phyloP scores from a whole-genome alignment of 2,797 vertebrate genomes.

The Leptodactylus fallax region DNA sequence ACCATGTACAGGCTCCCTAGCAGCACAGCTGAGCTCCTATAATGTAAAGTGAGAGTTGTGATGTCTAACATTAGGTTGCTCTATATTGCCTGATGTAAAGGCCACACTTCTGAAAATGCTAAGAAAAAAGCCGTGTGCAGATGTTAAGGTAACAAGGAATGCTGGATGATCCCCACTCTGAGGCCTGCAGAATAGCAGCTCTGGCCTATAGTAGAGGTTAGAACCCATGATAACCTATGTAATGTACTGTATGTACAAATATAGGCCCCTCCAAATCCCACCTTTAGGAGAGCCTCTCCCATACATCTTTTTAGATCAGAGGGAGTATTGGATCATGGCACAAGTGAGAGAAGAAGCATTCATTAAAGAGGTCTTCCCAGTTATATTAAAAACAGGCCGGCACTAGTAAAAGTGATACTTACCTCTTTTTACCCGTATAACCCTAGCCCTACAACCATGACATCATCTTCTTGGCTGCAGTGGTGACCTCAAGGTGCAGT shows the following conservation, averaged over 20 bases:
- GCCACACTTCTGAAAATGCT: neutral
- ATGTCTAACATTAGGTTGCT: neutral
- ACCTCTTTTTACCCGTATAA: no score
- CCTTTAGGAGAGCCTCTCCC: neutral
- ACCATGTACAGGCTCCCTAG: neutral
- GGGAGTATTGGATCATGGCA: neutral
- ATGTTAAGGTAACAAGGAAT: neutral
- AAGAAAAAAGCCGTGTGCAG: neutral
- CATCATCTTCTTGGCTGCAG: no score
- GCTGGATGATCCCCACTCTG: neutral
- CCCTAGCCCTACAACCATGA: no score
- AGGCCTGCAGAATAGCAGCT: neutral
- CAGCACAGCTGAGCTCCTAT: neutral
- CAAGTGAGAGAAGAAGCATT: neutral
- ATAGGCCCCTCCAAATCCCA: neutral
- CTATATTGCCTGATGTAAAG: neutral
- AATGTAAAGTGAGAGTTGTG: neutral
- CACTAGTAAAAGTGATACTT: no score
- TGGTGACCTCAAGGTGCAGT: no score
- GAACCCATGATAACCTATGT: neutral
- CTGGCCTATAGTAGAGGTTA: neutral
- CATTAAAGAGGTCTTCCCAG: no score
- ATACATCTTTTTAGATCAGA: neutral
- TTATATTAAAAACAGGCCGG: no score
- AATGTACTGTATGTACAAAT: neutral